Conservation (phyloP, 2,888 invertebrate genomes). For the Conchocele bisecta region DNA sequence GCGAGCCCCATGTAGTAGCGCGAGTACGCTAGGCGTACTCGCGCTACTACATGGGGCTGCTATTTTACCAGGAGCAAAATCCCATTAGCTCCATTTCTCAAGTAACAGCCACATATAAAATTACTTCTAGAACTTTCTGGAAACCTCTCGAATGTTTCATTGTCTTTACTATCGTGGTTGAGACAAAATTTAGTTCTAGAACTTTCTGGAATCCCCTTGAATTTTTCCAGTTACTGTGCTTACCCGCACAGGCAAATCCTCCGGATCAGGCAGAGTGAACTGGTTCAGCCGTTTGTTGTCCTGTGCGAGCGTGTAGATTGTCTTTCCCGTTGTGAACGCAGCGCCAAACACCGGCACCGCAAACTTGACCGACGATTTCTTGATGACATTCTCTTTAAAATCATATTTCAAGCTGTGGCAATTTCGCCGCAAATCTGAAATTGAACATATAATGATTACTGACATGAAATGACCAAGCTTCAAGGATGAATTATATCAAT, state of each 20-base stretch:
- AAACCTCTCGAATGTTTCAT: no score
- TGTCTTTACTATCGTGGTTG: no score
- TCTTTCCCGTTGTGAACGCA: constrained; percentile 68
- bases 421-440: constrained; percentile 68
- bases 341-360: constrained; percentile 72
- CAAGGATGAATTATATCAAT: not conserved
- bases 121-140: no score
- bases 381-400: constrained; percentile 75
- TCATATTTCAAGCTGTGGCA: constrained; percentile 77
- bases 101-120: no score
- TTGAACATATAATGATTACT: not conserved
- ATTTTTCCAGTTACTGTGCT: no score
- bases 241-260: constrained; percentile 73
- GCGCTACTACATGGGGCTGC: no score
- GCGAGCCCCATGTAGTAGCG: no score
- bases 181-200: no score
- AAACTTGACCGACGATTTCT: constrained; percentile 72
- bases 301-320: constrained; percentile 72
- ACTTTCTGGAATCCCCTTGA: no score
- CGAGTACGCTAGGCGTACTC: no score
- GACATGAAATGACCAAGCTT: not conserved
- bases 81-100: no score
- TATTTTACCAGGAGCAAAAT: no score
- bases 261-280: constrained; percentile 73
- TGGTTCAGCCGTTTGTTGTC: constrained; percentile 71